Conservation (phyloP, 2,797 vertebrate species). For the Hydrophis major region DNA sequence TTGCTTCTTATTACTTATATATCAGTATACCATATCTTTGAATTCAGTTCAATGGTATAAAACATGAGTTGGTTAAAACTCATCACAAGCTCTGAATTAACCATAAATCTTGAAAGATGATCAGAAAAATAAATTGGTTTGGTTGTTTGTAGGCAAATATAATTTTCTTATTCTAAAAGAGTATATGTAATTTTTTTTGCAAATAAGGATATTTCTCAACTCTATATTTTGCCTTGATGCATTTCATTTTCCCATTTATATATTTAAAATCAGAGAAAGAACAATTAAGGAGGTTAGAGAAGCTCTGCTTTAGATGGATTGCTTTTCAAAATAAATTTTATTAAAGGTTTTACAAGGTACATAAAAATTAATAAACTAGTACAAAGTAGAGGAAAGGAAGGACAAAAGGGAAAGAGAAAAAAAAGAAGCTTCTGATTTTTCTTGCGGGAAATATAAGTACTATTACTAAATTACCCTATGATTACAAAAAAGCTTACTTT, state of each 20-base stretch:
- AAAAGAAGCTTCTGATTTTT: not conserved
- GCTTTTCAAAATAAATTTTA: not conserved
- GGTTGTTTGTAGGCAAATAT: not conserved
- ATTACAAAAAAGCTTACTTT: not conserved
- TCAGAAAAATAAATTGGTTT: not conserved
- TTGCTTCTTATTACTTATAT: conserved; percentile 28
- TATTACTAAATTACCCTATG: not conserved
- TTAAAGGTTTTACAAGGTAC: not conserved
- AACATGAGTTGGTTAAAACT: conserved; percentile 28
- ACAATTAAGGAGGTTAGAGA: not conserved
- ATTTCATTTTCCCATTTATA: not conserved
- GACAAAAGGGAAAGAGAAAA: not conserved
- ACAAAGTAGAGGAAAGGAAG: not conserved
- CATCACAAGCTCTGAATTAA: not conserved
- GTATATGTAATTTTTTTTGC: not conserved
- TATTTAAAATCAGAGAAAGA: not conserved
- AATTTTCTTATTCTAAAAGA: not conserved
- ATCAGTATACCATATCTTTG: conserved; percentile 16
- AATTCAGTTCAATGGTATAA: not conserved
- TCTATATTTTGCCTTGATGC: not conserved
- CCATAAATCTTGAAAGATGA: not conserved
- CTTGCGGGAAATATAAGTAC: not conserved
- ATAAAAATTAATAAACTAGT: not conserved
- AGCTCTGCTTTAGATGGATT: not conserved
- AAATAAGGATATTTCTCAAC: not conserved